phyloP scores from a whole-genome alignment of 2,888 invertebrate genomes.

The Caenorhabditis afra region DNA sequence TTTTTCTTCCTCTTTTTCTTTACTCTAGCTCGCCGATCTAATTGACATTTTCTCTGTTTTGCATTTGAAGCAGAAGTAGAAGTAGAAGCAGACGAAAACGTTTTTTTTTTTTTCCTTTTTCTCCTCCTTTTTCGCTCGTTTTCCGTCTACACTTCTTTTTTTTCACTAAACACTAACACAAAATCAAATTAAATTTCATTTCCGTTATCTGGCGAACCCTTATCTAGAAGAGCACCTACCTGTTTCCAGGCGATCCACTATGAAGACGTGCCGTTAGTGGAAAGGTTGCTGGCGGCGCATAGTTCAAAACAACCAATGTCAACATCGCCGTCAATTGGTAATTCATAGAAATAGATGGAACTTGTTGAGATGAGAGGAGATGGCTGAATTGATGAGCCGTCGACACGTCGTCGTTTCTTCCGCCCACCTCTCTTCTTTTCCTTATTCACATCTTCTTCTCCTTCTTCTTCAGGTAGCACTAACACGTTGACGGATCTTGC shows the following conservation, averaged over 20 bases:
- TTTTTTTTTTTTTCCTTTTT: slow-evolving; percentile 27
- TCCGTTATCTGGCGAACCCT: slow-evolving; percentile 6
- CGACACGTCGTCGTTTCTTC: slow-evolving; percentile 30
- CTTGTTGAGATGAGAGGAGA: too few relatives aligned
- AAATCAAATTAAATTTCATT: slow-evolving; percentile 23
- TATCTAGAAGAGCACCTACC: background rate
- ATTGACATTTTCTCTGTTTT: slow-evolving; percentile 43
- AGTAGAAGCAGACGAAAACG: slow-evolving; percentile 14
- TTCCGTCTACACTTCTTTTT: too few relatives aligned
- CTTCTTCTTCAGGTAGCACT: slow-evolving; percentile 71
- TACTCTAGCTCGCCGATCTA: slow-evolving; percentile 23
- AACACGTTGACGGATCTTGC: slow-evolving; percentile 80
- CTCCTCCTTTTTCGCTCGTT: background rate
- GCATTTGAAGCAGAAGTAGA: slow-evolving; percentile 4
- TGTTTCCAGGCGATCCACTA: slow-evolving; percentile 77
- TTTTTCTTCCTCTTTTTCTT: slow-evolving; percentile 12
- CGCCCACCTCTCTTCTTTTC: background rate
- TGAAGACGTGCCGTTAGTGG: slow-evolving; percentile 77
- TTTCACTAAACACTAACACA: background rate
- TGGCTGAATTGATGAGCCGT: slow-evolving; percentile 49
- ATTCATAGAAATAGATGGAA: slow-evolving; percentile 44
- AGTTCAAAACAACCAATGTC: slow-evolving; percentile 75
- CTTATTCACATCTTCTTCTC: slow-evolving; percentile 11
- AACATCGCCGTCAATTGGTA: slow-evolving; percentile 77
- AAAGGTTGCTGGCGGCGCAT: slow-evolving; percentile 76